These are phyloP conservation scores for Conus ventricosus DNA, from an alignment of 1,140 invertebrate species.

Conservation along the genomic window DNA sequence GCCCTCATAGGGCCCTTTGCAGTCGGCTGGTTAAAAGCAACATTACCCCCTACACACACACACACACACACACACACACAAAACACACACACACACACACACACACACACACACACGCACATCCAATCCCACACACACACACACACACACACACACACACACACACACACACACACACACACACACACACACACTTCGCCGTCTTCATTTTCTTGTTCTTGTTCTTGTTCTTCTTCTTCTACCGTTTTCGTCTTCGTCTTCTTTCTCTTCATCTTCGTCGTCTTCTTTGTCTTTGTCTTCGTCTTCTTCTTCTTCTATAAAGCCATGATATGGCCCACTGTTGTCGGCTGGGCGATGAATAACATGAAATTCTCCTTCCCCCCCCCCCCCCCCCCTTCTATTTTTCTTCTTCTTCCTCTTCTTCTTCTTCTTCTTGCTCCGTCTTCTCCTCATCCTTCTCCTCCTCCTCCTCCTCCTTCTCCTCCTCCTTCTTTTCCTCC, in stretches of 20 bases:
- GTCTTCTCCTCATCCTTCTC: not conserved
- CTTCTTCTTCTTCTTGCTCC: not conserved
- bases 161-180: too few species aligned
- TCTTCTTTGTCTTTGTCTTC: not conserved
- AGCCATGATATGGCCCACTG: not conserved
- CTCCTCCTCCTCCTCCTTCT: conserved; percentile 14
- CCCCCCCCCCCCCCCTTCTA: not conserved
- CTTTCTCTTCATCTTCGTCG: not conserved
- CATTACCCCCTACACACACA: too few species aligned
- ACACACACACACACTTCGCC: not conserved
- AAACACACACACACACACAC: too few species aligned
- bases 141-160: too few species aligned
- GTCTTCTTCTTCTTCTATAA: not conserved
- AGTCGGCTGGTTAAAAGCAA: too few species aligned
- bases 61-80: too few species aligned
- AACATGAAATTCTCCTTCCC: not conserved
- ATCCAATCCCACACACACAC: too few species aligned
- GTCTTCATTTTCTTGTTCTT: not conserved
- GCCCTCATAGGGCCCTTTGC: too few species aligned
- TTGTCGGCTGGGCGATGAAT: not conserved
- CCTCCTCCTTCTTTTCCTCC: conserved; percentile 14
- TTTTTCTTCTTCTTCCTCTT: conserved; percentile 11
- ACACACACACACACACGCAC: too few species aligned
- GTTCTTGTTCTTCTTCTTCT: too few species aligned
- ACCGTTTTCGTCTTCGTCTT: too few species aligned